Evolutionary conservation across 2,797 vertebrate species (phyloP), one percentile per base, ranked within the genome.

Genomic region (Lithobates pipiens): DNA sequence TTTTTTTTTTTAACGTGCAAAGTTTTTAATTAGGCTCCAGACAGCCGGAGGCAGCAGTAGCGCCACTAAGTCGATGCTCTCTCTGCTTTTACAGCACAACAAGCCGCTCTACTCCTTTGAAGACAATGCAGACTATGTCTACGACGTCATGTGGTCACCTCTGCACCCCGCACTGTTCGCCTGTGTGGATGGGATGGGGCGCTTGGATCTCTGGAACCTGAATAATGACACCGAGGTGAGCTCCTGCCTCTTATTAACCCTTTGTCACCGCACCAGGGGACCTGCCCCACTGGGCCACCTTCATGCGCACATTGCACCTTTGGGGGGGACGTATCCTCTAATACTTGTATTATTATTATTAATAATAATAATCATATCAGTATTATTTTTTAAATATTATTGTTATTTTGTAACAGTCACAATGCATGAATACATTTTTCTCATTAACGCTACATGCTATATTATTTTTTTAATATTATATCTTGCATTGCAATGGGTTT

Each of bases 1-100:
- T 61, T 65, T 42, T 74, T 50, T 65, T 16, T 63, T 95, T 39
- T 39, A 97, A 97, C 94, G 97, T 97, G 96, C 96, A 93, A 96
- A 97, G 96, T 96, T 97, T 98, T 97, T 98, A 98, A 99, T 99
- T 96, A 99, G 97, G 92, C 94, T 93, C 95, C 96, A 98, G 97
- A 98, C 97, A 96, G 96, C 98, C 97, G 94, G 95, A 93, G 98
- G 97, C 97, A 90, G 95, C 95, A 91, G 94, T 95, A 99, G 98
- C 97, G 97, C 97, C 98, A 88, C 95, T 91, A 91, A 93, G 95
- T 96, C 95, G 95, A 94, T 93, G 91, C 94, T 94, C 93, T 93
- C 92, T 90, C 91, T 92, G 89, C 92, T 54, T 92, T 90, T 86
- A 68, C 95, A 99, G 97, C 96, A 98, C 95, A 98, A 98, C 96